phyloP scores from a whole-genome alignment of 2,113 vertebrate species.

The Smithornis capensis region DNA sequence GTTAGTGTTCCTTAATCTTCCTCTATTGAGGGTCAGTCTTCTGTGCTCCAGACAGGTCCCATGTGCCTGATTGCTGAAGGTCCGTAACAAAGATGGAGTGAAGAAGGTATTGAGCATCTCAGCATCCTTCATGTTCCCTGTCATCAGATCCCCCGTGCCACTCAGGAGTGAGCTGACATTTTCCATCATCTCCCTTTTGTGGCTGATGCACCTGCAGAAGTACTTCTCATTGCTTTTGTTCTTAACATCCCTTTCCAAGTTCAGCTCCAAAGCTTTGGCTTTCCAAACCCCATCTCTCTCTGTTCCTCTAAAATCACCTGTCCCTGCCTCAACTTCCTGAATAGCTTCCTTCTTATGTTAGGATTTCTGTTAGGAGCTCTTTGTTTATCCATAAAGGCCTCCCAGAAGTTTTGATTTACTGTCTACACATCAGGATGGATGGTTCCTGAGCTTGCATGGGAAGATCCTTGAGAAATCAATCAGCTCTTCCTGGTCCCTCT shows the following conservation, averaged over 20 bases:
- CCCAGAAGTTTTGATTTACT: not conserved
- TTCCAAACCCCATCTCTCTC: not conserved
- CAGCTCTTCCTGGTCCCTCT: not conserved
- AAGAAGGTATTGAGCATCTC: not conserved
- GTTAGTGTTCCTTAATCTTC: not conserved
- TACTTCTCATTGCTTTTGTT: not conserved
- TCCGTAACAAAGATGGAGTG: not conserved
- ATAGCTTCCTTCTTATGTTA: not conserved
- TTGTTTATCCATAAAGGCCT: not conserved
- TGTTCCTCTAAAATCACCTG: not conserved
- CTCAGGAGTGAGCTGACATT: not conserved
- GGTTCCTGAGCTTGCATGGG: not conserved
- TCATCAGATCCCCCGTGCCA: not conserved
- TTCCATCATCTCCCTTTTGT: not conserved
- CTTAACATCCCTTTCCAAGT: not conserved
- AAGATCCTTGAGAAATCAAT: not conserved
- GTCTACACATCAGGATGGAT: not conserved
- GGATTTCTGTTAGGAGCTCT: not conserved
- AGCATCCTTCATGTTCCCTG: not conserved
- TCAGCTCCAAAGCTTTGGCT: not conserved
- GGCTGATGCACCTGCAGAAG: not conserved
- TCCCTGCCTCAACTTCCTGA: accelerated
- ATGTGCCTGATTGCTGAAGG: not conserved
- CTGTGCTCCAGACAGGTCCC: not conserved
- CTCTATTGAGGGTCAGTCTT: not conserved